A percentile compares a stretch with the other conserved stretches of the same genome.
Evolutionary conservation across 2,888 invertebrate species (phyloP).

Genomic region (Dysmachus trigonus): DNA sequence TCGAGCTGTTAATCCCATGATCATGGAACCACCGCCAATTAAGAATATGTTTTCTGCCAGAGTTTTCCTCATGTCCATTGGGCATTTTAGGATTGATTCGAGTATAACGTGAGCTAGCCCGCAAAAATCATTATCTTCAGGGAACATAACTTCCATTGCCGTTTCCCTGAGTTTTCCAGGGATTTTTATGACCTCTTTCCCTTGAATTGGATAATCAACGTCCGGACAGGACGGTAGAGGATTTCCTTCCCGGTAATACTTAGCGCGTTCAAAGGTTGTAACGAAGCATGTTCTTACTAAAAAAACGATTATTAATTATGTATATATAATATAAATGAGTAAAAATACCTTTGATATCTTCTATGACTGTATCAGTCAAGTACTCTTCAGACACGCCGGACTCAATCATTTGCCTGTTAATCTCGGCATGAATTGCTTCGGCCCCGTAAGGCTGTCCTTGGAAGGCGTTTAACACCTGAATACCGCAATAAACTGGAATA

Average conservation of each 20-base stretch:
- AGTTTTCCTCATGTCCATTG: conserved; percentile 80
- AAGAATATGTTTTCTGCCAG: conserved; percentile 86
- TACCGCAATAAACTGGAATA: conserved; percentile 86
- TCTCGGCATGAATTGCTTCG: conserved; percentile 74
- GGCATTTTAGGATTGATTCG: conserved; percentile 82
- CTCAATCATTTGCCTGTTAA: conserved; percentile 66
- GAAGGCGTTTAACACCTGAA: conserved; percentile 85
- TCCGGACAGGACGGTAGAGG: conserved; percentile 68
- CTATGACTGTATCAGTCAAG: conserved; percentile 70
- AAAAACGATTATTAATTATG: no score
- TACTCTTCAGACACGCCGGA: conserved; percentile 61
- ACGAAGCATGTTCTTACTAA: conserved; percentile 89
- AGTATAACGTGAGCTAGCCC: conserved; percentile 86
- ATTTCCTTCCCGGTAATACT: conserved; percentile 65
- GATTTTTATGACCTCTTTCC: conserved; percentile 71
- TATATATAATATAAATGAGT: no score
- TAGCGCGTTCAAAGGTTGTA: conserved; percentile 76
- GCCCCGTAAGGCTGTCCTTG: conserved; percentile 83
- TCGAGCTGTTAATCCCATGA: conserved; percentile 84
- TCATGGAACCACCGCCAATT: conserved; percentile 85
- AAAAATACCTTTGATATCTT: conserved; percentile 75
- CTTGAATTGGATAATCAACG: conserved; percentile 74
- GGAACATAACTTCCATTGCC: conserved; percentile 85
- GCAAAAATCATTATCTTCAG: conserved; percentile 82
- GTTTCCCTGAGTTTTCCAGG: conserved; percentile 80